Evolutionary conservation across 2,888 invertebrate genomes (phyloP).

Genomic region (Catocala nupta): DNA sequence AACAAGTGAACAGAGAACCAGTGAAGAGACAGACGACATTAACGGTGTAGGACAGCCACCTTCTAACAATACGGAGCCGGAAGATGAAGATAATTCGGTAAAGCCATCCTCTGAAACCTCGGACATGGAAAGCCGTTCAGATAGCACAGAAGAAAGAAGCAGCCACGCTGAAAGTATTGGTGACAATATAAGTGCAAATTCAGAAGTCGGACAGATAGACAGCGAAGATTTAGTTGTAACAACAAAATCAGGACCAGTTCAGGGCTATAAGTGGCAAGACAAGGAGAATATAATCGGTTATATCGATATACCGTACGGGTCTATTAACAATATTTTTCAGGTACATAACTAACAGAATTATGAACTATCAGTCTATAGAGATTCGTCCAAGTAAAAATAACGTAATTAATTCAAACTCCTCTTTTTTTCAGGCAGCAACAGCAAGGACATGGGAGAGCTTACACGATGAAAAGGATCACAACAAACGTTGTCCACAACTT

Average conservation of each 20-base stretch:
- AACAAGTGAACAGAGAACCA: no score
- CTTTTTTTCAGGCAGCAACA: conserved; percentile 61
- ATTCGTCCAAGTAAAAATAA: no score
- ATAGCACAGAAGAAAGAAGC: no score
- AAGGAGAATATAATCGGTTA: conserved; percentile 58
- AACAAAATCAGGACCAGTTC: conserved; percentile 65
- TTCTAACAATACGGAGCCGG: no score
- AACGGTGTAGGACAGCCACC: no score
- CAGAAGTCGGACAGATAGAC: neutral
- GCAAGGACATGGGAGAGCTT: conserved; percentile 51
- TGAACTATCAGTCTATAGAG: no score
- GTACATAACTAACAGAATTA: conserved; percentile 45
- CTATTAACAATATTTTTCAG: conserved; percentile 58
- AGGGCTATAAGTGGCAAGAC: conserved; percentile 54
- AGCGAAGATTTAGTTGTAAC: conserved; percentile 30
- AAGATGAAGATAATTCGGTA: no score
- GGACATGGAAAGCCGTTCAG: no score
- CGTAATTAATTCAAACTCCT: neutral
- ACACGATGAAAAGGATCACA: conserved; percentile 57
- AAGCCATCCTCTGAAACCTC: no score
- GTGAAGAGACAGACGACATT: no score
- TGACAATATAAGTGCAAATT: no score
- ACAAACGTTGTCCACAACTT: conserved; percentile 69
- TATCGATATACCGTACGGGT: conserved; percentile 74
- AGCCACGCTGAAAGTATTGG: no score